Conservation (phyloP, 2,888 invertebrate species). For the Holacanthella duospinosa region DNA sequence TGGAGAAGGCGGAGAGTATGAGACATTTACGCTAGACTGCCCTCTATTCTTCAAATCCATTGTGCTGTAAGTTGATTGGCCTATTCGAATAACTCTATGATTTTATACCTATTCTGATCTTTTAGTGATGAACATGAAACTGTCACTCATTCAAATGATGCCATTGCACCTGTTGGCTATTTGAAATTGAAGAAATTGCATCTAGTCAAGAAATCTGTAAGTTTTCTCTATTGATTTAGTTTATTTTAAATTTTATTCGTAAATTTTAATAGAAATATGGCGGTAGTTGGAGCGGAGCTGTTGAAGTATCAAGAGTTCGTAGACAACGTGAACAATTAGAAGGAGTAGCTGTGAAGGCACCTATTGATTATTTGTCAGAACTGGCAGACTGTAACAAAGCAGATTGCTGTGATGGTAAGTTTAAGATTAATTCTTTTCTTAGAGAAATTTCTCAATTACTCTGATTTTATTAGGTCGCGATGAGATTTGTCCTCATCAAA, state of each 20-base stretch:
- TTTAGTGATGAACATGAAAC: slow-evolving; percentile 72
- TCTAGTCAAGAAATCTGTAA: slow-evolving; percentile 55
- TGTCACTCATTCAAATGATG: slow-evolving; percentile 80
- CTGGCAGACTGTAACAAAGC: slow-evolving; percentile 36
- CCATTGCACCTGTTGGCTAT: slow-evolving; percentile 89
- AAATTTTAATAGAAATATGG: too few relatives aligned
- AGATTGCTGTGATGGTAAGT: slow-evolving; percentile 35
- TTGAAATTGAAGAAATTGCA: slow-evolving; percentile 74
- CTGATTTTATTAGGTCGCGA: slow-evolving; percentile 11
- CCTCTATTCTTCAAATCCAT: slow-evolving; percentile 85
- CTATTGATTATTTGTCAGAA: slow-evolving; percentile 35
- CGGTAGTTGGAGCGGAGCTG: too few relatives aligned
- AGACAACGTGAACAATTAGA: slow-evolving; percentile 10
- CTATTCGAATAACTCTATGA: too few relatives aligned
- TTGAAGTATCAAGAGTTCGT: neutral
- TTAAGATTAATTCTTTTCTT: neutral
- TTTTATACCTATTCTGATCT: slow-evolving; percentile 37
- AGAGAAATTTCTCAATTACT: neutral
- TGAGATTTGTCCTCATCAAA: slow-evolving; percentile 24
- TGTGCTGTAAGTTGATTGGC: slow-evolving; percentile 61
- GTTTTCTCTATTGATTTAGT: too few relatives aligned
- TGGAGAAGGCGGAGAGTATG: slow-evolving; percentile 99
- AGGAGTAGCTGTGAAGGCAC: slow-evolving; percentile 30
- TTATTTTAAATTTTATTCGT: too few relatives aligned
- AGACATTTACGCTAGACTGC: slow-evolving; percentile 94